These are phyloP conservation scores for Entosphenus tridentatus DNA, from an alignment of 2,113 vertebrate genomes.

Conservation along the genomic window DNA sequence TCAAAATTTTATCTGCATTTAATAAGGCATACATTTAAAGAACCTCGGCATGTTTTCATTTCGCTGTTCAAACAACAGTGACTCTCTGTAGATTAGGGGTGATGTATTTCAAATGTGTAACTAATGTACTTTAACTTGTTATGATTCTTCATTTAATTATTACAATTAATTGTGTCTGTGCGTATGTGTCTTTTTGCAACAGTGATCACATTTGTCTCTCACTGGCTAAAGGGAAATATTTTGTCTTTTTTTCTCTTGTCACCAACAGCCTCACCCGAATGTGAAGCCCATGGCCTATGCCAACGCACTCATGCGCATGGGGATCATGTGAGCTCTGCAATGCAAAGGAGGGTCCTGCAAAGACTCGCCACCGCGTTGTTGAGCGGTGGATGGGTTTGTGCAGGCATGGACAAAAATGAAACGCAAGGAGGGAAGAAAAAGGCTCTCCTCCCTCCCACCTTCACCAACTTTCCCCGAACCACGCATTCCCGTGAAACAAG, in stretches of 20 bases:
- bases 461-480: too few relatives aligned
- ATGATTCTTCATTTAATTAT: neutral
- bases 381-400: too few relatives aligned
- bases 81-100: neutral
- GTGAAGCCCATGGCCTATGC: slow-evolving; percentile 84
- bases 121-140: neutral
- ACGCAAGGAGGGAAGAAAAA: too few relatives aligned
- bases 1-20: too few relatives aligned
- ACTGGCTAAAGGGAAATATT: neutral
- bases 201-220: neutral
- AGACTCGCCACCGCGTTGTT: too few relatives aligned
- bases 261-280: slow-evolving; percentile 60
- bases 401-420: too few relatives aligned
- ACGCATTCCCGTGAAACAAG: too few relatives aligned
- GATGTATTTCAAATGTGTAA: neutral
- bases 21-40: too few relatives aligned
- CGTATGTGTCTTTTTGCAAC: neutral
- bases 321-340: slow-evolving; percentile 38
- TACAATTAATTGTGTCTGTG: neutral
- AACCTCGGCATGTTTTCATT: too few relatives aligned
- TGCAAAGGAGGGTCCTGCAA: too few relatives aligned
- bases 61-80: neutral
- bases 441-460: too few relatives aligned
- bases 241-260: neutral
- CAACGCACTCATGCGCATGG: slow-evolving; percentile 64